Evolutionary conservation across 2,797 vertebrate species (phyloP).

Genomic region (Xenops minutus): DNA sequence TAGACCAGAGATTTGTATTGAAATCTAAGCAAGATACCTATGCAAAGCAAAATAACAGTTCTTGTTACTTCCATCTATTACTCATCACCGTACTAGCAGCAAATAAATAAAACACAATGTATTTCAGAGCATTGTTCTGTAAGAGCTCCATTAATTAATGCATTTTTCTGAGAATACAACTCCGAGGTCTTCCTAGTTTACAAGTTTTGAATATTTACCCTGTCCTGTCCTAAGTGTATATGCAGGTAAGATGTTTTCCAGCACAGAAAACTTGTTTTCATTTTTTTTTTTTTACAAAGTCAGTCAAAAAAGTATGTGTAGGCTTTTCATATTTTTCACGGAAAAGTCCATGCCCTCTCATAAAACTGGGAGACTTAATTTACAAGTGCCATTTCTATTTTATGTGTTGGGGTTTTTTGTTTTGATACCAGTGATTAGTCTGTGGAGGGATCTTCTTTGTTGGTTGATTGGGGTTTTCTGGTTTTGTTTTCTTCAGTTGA

Average conservation of each 20-base stretch:
- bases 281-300: neutral
- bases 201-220: neutral
- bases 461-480: neutral
- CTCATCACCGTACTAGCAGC: neutral
- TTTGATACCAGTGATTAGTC: neutral
- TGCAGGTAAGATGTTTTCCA: neutral
- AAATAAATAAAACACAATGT: neutral
- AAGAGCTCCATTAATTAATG: neutral
- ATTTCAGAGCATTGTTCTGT: neutral
- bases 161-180: neutral
- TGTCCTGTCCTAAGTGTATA: neutral
- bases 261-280: neutral
- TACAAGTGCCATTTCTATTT: neutral
- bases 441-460: neutral
- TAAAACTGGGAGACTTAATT: neutral
- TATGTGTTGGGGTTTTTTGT: neutral
- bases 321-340: neutral
- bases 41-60: neutral
- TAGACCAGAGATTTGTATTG: neutral
- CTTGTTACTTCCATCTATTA: neutral
- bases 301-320: neutral
- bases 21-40: neutral
- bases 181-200: neutral
- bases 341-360: neutral
- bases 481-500: neutral